These are phyloP conservation scores for Pluvianellus socialis DNA, from an alignment of 2,113 vertebrate species.

Conservation along the genomic window DNA sequence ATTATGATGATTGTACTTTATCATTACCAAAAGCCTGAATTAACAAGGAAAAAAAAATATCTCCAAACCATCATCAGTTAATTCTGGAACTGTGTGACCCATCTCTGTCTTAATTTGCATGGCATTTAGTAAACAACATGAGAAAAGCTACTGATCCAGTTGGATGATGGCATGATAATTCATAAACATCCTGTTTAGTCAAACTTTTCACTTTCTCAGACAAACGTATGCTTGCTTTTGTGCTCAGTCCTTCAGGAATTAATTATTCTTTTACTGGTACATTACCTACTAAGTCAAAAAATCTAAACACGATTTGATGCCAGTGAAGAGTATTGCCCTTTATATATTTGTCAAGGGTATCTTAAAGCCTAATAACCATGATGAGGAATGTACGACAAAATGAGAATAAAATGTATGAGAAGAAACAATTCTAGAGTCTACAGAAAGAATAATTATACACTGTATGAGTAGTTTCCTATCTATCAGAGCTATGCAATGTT, in stretches of 20 bases:
- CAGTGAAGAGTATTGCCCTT: slow-evolving; percentile 2
- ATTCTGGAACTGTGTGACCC: slow-evolving; percentile 7
- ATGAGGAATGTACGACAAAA: neutral
- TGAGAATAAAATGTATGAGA: slow-evolving; percentile 14
- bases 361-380: slow-evolving; percentile 33
- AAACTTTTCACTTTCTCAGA: slow-evolving; percentile 30
- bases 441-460: neutral
- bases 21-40: neutral
- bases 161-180: neutral
- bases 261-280: slow-evolving; percentile 12
- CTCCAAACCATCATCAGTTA: neutral
- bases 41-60: neutral
- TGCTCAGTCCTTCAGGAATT: slow-evolving; percentile 20
- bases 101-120: neutral
- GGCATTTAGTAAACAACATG: slow-evolving; percentile 5
- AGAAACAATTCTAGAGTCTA: neutral
- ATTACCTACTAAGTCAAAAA: slow-evolving; percentile 35
- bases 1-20: neutral
- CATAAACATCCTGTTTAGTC: neutral
- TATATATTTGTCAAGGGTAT: slow-evolving; percentile 27
- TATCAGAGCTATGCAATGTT: neutral
- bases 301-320: neutral
- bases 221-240: neutral
- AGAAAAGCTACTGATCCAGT: neutral
- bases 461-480: neutral